phyloP scores from a whole-genome alignment of 2,113 vertebrate genomes.

The Phylloscopus whistleri region DNA sequence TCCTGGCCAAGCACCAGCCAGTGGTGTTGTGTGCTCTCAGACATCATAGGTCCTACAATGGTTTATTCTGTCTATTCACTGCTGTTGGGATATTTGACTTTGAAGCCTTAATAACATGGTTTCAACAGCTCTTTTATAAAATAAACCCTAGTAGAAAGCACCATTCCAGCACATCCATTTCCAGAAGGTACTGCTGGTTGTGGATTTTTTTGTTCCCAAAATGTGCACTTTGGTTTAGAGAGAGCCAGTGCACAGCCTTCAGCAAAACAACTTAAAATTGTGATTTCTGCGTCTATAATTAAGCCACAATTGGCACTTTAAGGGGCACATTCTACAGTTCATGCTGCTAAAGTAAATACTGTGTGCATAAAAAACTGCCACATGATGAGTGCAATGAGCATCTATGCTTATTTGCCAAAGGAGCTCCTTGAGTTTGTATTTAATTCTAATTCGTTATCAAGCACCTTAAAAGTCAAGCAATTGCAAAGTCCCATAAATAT shows the following conservation, averaged over 20 bases:
- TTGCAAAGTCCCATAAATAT: neutral
- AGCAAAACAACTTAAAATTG: neutral
- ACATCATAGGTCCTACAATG: neutral
- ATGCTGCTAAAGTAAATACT: neutral
- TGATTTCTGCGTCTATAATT: neutral
- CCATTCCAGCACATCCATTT: rapidly evolving
- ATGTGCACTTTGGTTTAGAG: neutral
- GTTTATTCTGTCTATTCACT: neutral
- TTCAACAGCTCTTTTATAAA: neutral
- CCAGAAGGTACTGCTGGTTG: neutral
- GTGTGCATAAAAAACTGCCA: neutral
- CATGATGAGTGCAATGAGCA: neutral
- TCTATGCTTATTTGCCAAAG: neutral
- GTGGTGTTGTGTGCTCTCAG: rapidly evolving
- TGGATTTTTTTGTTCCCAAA: neutral
- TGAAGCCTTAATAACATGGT: neutral
- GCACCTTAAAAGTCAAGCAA: neutral
- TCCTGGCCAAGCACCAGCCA: neutral
- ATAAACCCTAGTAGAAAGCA: neutral
- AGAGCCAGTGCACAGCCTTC: neutral
- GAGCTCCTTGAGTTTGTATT: neutral
- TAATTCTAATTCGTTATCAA: neutral
- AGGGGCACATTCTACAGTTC: neutral
- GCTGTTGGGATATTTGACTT: neutral
- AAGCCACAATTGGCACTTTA: neutral